Evolutionary conservation across 92 coral and sea anemone species (phyloP).

Genomic region (Parazoanthus atlanticus): DNA sequence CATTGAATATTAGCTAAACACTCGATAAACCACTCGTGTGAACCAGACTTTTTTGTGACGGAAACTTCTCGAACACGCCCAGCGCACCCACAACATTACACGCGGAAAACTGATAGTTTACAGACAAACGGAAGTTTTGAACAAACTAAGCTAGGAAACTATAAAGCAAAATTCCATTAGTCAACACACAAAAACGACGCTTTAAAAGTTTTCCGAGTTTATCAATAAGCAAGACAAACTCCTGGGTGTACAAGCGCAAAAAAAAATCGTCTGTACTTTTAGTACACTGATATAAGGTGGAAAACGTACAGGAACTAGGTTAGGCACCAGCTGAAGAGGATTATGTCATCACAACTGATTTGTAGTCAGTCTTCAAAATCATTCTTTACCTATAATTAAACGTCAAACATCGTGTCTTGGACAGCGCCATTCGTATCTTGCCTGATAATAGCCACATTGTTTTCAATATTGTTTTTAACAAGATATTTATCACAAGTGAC

Average conservation of each 20-base stretch:
- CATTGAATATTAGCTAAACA: neutral
- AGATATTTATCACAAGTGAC: neutral
- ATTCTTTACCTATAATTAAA: neutral
- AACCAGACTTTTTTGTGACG: constrained; percentile 1
- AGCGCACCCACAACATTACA: constrained; percentile 15
- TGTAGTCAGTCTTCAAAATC: neutral
- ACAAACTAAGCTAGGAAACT: constrained; percentile 4
- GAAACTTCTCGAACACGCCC: constrained; percentile 20
- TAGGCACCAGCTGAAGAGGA: neutral
- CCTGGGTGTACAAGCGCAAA: neutral
- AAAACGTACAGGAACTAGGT: neutral
- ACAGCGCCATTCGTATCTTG: neutral
- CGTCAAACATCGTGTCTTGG: too few species aligned
- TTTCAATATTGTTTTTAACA: neutral
- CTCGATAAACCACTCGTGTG: neutral
- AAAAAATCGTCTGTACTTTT: neutral
- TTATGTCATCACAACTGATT: neutral
- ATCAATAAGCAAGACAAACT: neutral
- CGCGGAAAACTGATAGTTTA: neutral
- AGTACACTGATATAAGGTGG: neutral
- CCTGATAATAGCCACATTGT: neutral
- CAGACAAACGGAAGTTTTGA: neutral
- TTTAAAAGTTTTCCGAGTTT: neutral
- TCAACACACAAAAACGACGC: neutral
- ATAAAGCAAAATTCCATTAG: neutral